phyloP scores from a whole-genome alignment of 2,888 invertebrate genomes.

The Notocelia uddmanniana region DNA sequence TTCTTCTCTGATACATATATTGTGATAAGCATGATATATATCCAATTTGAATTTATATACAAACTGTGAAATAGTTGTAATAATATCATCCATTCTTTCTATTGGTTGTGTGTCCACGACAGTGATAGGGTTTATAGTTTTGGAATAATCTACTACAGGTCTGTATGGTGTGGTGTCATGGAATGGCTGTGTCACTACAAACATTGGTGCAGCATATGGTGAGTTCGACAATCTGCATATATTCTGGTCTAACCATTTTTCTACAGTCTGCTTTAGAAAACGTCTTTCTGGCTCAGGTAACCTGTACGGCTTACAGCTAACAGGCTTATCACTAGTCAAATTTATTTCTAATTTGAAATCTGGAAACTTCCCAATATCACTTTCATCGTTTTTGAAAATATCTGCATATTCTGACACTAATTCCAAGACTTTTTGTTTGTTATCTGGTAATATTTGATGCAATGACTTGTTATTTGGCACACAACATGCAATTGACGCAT shows the following conservation, averaged over 20 bases:
- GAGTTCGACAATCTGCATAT: constrained; percentile 36
- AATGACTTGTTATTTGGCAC: too few relatives aligned
- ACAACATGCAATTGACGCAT: too few relatives aligned
- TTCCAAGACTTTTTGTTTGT: too few relatives aligned
- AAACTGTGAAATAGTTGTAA: constrained; percentile 25
- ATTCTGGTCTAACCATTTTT: constrained; percentile 31
- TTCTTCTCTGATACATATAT: constrained; percentile 19
- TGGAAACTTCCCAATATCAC: constrained; percentile 32
- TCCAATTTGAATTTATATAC: constrained; percentile 34
- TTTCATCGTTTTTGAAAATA: neutral
- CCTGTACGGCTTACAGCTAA: constrained; percentile 38
- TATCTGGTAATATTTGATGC: too few relatives aligned
- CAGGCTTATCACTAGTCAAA: constrained; percentile 20
- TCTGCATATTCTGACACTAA: too few relatives aligned
- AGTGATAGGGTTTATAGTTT: constrained; percentile 37
- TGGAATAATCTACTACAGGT: constrained; percentile 34
- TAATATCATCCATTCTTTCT: constrained; percentile 31
- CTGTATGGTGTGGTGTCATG: constrained; percentile 36
- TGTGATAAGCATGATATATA: constrained; percentile 1
- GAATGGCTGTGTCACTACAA: constrained; percentile 35
- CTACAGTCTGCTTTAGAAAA: constrained; percentile 31
- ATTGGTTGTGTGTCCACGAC: constrained; percentile 26
- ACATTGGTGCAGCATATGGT: constrained; percentile 39
- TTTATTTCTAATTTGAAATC: constrained; percentile 38
- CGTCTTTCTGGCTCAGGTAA: constrained; percentile 28